A percentile compares a stretch with the other conserved stretches of the same genome.
These are phyloP conservation scores for Ochropleura plecta DNA, from an alignment of 2,888 invertebrate genomes.

Conservation along the genomic window DNA sequence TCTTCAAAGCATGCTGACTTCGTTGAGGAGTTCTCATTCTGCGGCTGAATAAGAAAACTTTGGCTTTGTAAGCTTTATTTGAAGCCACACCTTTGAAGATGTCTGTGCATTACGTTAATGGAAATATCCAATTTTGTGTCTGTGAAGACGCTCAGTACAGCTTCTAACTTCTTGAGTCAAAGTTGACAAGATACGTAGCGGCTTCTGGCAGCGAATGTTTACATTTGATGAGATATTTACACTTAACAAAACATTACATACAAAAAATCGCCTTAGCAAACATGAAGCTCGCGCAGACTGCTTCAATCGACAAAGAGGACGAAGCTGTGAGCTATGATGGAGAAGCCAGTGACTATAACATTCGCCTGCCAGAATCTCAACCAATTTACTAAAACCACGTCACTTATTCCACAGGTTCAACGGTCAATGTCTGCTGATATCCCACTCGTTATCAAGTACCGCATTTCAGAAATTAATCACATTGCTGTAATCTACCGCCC, in stretches of 20 bases:
- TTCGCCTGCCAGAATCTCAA: constrained; percentile 99
- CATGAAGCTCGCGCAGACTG: constrained; percentile 97
- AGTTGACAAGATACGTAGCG: not conserved
- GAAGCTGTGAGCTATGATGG: constrained; percentile 98
- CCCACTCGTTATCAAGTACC: constrained; percentile 98
- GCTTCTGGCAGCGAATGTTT: not conserved
- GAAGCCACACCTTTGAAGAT: constrained; percentile 51
- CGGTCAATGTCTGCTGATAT: constrained; percentile 99
- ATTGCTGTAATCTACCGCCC: constrained; percentile 99
- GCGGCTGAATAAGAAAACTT: constrained; percentile 52
- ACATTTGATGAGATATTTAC: not conserved
- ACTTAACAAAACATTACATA: not conserved
- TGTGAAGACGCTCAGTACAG: constrained; percentile 10
- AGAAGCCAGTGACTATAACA: constrained; percentile 98
- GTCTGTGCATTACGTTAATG: constrained; percentile 56
- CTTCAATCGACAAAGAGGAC: constrained; percentile 98
- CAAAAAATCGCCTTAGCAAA: constrained; percentile 92
- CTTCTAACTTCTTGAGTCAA: constrained; percentile 13
- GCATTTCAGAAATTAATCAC: constrained; percentile 98
- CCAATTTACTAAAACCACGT: constrained; percentile 99
- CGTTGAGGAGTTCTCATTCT: constrained; percentile 45
- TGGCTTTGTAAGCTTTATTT: constrained; percentile 39
- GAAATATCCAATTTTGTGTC: constrained; percentile 40
- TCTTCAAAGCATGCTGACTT: constrained; percentile 53
- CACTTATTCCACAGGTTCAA: constrained; percentile 95